These are phyloP conservation scores for Tragulus kanchil DNA, from an alignment of 2,113 vertebrate species.

Conservation along the genomic window DNA sequence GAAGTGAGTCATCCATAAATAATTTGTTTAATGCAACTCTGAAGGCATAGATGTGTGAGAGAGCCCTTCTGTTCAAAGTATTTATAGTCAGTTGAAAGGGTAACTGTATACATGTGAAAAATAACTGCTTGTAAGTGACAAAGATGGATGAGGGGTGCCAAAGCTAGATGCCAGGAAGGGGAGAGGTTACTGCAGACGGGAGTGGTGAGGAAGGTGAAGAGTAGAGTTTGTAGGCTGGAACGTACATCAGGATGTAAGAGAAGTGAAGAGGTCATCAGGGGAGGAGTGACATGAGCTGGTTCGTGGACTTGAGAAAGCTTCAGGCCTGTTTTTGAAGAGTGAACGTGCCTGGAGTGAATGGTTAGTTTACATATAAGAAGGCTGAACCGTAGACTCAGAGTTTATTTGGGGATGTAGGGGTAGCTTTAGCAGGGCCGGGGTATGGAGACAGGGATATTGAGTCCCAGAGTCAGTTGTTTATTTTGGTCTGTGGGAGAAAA, in stretches of 20 bases:
- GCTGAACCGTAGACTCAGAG: not conserved
- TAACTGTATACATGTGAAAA: constrained; percentile 22
- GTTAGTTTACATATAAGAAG: not conserved
- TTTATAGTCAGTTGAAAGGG: constrained; percentile 34
- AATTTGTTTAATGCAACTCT: constrained; percentile 16
- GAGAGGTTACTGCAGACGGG: not conserved
- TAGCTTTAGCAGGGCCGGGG: not conserved
- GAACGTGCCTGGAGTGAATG: not conserved
- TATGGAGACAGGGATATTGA: not conserved
- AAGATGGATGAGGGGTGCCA: not conserved
- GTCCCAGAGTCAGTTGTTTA: not conserved
- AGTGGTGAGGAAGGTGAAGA: not conserved
- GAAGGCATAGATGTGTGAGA: not conserved
- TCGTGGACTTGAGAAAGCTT: not conserved
- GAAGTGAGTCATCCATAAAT: constrained; percentile 30
- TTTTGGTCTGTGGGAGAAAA: constrained; percentile 19
- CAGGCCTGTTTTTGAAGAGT: not conserved
- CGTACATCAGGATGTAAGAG: not conserved
- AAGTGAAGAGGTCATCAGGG: not conserved
- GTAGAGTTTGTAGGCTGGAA: not conserved
- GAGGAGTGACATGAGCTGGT: not conserved
- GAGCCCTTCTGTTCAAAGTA: constrained; percentile 1
- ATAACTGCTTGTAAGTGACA: constrained; percentile 14
- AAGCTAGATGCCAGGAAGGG: not conserved
- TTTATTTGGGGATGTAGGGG: not conserved